phyloP scores from a whole-genome alignment of 2,888 invertebrate species.

The Scaptomyza tumidula region DNA sequence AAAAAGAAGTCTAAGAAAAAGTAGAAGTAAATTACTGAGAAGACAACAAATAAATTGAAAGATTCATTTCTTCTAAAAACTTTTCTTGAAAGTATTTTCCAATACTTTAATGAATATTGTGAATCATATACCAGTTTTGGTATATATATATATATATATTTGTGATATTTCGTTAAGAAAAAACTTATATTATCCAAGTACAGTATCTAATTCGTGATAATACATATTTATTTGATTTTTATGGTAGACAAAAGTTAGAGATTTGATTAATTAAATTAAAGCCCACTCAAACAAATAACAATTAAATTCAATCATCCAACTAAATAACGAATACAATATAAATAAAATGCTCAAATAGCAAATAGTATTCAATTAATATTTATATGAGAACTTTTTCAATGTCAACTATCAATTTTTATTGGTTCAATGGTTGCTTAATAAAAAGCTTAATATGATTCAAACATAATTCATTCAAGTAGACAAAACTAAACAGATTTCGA shows the following conservation, averaged over 20 bases:
- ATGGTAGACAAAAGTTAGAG: not conserved
- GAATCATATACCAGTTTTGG: no score
- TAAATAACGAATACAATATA: not conserved
- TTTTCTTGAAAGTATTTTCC: no score
- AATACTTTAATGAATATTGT: no score
- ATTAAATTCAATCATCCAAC: not conserved
- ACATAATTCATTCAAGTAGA: constrained; percentile 60
- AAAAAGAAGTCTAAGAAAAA: no score
- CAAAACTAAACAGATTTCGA: constrained; percentile 20
- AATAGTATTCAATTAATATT: not conserved
- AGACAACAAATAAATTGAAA: no score
- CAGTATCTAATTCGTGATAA: not conserved
- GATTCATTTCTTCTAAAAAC: no score
- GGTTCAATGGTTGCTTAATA: constrained; percentile 22
- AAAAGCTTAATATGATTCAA: constrained; percentile 18
- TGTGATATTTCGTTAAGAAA: not conserved
- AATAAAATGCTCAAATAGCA: not conserved
- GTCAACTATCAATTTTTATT: constrained; percentile 24
- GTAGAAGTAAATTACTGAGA: no score
- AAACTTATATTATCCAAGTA: not conserved
- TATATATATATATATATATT: no score
- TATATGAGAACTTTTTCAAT: not conserved
- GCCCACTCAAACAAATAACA: not conserved
- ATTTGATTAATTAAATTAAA: not conserved
- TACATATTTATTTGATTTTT: not conserved